Conservation (phyloP, 1,140 invertebrate species). For the Thereuonema tuberculata region DNA sequence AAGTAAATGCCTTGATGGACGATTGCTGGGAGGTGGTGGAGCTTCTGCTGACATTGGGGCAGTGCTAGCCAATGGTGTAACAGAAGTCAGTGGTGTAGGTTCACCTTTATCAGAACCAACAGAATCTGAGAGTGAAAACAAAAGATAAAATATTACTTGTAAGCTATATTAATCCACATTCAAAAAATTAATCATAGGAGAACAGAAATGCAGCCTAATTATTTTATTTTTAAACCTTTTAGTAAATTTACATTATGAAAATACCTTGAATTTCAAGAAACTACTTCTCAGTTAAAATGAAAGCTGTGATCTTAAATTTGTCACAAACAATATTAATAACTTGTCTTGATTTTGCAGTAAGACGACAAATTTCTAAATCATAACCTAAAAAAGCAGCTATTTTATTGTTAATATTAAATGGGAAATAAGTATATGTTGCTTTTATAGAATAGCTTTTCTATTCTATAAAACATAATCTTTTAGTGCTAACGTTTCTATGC, state of each 20-base stretch:
- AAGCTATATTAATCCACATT: too few species aligned
- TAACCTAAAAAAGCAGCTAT: too few species aligned
- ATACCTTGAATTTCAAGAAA: too few species aligned
- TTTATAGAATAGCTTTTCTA: not conserved
- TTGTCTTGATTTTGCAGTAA: too few species aligned
- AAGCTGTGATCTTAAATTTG: too few species aligned
- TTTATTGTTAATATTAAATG: too few species aligned
- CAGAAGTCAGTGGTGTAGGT: conserved; percentile 17
- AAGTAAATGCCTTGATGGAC: conserved; percentile 60
- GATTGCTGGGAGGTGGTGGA: conserved; percentile 13
- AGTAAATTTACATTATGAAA: too few species aligned
- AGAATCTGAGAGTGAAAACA: conserved; percentile 21
- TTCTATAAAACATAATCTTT: not conserved
- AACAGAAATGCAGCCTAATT: not conserved
- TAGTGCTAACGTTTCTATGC: too few species aligned
- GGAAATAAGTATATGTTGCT: too few species aligned
- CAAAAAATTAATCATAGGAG: conserved; percentile 3
- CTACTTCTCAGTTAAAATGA: too few species aligned
- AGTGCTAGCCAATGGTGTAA: conserved; percentile 14
- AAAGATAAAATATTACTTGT: conserved; percentile 3
- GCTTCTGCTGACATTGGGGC: not conserved
- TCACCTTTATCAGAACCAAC: conserved; percentile 26
- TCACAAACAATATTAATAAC: too few species aligned
- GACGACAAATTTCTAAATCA: too few species aligned
- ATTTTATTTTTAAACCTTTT: not conserved